These are phyloP conservation scores for Ptyas mucosa DNA, from an alignment of 2,113 vertebrate genomes.

Conservation along the genomic window DNA sequence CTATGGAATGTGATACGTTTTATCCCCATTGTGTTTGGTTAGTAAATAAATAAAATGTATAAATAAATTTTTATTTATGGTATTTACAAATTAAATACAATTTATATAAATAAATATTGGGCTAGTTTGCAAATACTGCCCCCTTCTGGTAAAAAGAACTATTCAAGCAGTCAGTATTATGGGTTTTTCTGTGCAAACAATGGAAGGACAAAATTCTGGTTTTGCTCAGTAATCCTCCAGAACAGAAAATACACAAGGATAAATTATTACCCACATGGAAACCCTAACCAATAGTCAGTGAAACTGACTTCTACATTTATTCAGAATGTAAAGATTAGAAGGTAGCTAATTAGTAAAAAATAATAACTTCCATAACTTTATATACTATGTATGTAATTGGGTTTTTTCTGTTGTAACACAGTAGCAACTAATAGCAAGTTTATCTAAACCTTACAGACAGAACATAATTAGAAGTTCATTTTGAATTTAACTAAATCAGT, in stretches of 20 bases:
- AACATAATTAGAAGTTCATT: background rate
- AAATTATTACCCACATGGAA: background rate
- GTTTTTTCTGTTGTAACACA: background rate
- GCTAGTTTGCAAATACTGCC: background rate
- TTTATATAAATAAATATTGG: background rate
- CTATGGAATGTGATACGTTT: background rate
- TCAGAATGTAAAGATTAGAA: background rate
- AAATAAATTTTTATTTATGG: background rate
- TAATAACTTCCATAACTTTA: background rate
- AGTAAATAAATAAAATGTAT: background rate
- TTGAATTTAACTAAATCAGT: background rate
- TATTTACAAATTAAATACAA: background rate
- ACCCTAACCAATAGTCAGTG: background rate
- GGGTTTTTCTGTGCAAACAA: background rate
- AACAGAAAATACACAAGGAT: background rate
- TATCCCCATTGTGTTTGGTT: background rate
- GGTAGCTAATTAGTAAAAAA: background rate
- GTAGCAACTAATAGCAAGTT: background rate
- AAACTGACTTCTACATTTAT: background rate
- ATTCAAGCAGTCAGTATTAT: background rate
- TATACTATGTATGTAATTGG: background rate
- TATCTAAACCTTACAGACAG: background rate
- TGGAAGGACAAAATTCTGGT: background rate
- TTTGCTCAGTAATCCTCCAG: background rate
- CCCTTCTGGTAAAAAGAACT: background rate